These are phyloP conservation scores for Rhabdornis inornatus DNA, from an alignment of 2,113 vertebrate species.

Conservation along the genomic window DNA sequence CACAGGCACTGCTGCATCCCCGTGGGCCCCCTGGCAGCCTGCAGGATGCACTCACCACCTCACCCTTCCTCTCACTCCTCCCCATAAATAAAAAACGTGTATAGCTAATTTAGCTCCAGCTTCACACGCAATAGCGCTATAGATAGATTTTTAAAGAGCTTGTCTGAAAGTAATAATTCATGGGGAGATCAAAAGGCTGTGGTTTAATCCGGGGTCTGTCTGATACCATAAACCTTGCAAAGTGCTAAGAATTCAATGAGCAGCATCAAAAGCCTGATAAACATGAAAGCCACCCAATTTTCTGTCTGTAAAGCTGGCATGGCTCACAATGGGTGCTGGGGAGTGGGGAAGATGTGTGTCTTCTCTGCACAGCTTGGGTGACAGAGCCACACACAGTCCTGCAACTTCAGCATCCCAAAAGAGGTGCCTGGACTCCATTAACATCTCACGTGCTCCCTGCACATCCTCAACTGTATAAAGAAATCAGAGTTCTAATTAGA, in stretches of 20 bases:
- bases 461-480: not conserved
- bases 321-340: not conserved
- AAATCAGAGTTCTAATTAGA: not conserved
- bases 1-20: accelerated
- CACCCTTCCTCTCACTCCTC: not conserved
- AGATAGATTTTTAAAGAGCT: conserved; percentile 45
- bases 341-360: not conserved
- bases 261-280: conserved; percentile 4
- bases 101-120: not conserved
- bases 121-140: not conserved
- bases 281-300: conserved; percentile 10
- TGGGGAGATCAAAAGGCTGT: conserved; percentile 39
- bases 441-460: not conserved
- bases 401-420: not conserved
- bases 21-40: accelerated
- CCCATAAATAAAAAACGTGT: not conserved
- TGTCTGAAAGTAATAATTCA: conserved; percentile 50
- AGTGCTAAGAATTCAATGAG: not conserved
- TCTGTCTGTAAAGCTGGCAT: not conserved
- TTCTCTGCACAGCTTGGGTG: not conserved
- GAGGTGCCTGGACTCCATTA: not conserved
- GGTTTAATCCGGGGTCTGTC: conserved; percentile 20
- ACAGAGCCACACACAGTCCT: not conserved
- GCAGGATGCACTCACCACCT: not conserved
- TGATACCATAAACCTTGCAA: not conserved